Evolutionary conservation across 2,113 vertebrate genomes (phyloP).

Genomic region (Epinephelus fuscoguttatus): DNA sequence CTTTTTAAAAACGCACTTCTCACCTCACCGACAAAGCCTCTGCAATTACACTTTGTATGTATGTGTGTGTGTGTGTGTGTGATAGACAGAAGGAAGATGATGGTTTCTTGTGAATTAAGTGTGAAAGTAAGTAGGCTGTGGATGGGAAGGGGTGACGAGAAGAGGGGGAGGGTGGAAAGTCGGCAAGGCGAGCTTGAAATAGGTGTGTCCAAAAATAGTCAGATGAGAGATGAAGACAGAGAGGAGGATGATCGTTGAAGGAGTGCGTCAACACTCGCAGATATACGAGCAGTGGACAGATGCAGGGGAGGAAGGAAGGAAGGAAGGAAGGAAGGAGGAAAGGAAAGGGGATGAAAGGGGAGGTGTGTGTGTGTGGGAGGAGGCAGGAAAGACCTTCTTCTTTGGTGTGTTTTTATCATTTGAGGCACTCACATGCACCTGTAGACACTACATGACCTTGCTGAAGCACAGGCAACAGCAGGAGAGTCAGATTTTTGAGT

Average conservation of each 20-base stretch:
- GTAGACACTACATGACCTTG: conserved; percentile 36
- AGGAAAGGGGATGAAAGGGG: conserved; percentile 54
- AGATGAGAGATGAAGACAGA: conserved; percentile 64
- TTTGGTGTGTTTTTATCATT: conserved; percentile 54
- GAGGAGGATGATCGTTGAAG: conserved; percentile 47
- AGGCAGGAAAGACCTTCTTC: conserved; percentile 41
- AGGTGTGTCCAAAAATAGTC: conserved; percentile 57
- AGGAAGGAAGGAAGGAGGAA: conserved; percentile 27
- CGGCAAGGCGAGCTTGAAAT: conserved; percentile 57
- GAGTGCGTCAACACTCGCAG: conserved; percentile 51
- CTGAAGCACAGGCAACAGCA: conserved; percentile 33
- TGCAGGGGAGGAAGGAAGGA: conserved; percentile 26
- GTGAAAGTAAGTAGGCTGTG: conserved; percentile 44
- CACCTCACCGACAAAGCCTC: conserved; percentile 4
- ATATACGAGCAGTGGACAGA: conserved; percentile 45
- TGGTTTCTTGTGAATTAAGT: conserved; percentile 35
- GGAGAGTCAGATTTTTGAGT: conserved; percentile 3
- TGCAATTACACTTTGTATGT: not conserved
- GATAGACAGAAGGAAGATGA: conserved; percentile 12
- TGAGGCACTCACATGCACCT: conserved; percentile 45
- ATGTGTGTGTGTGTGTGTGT: not conserved
- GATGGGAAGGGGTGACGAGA: conserved; percentile 27
- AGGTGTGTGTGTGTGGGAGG: not conserved
- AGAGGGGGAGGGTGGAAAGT: conserved; percentile 40
- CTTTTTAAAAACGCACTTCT: conserved; percentile 23